A percentile compares a stretch with the other conserved stretches of the same genome.
These are phyloP conservation scores for Sebastiscus albofasciatus DNA, from an alignment of 2,797 vertebrate species.

Conservation along the genomic window DNA sequence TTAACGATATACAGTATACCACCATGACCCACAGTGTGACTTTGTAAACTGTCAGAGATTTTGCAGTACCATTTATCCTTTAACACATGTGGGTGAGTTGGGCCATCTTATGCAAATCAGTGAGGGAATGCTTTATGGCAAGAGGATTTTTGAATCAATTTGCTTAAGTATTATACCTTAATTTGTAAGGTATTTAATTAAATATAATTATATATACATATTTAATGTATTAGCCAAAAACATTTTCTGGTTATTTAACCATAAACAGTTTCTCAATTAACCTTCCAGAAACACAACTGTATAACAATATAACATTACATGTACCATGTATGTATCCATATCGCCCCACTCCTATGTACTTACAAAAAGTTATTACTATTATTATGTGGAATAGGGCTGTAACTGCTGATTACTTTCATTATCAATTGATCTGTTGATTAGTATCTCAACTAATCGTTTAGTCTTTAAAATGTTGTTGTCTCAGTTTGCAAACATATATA, in stretches of 20 bases:
- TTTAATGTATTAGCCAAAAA: background rate
- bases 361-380: background rate
- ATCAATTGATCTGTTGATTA: background rate
- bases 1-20: background rate
- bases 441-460: background rate
- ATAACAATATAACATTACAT: background rate
- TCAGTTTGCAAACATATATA: no score
- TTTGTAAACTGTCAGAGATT: background rate
- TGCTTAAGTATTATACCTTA: background rate
- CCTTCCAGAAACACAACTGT: background rate
- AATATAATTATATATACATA: no score
- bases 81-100: background rate
- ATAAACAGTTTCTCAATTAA: background rate
- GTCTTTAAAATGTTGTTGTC: background rate
- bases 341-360: background rate
- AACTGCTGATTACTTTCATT: background rate
- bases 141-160: background rate
- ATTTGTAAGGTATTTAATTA: background rate
- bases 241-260: background rate
- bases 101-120: background rate
- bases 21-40: background rate
- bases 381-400: no score
- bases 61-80: background rate
- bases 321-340: background rate
- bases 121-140: background rate